These are phyloP conservation scores for Eleginops maclovinus DNA, from an alignment of 2,113 vertebrate genomes.

Conservation along the genomic window DNA sequence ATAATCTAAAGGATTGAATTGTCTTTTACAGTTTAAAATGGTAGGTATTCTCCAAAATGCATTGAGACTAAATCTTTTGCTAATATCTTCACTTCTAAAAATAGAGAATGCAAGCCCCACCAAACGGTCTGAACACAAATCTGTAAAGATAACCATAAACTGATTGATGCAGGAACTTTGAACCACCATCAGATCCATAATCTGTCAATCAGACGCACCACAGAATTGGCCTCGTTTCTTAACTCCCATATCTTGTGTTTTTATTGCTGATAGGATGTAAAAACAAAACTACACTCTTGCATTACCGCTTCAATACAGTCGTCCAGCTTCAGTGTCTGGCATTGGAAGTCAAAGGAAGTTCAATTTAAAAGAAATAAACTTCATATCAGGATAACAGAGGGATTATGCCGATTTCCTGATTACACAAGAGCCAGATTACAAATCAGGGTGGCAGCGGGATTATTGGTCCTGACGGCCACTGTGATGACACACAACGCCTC, in stretches of 20 bases:
- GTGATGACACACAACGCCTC: slow-evolving; percentile 6
- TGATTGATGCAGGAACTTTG: slow-evolving; percentile 7
- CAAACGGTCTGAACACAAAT: neutral
- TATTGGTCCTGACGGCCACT: slow-evolving; percentile 27
- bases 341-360: neutral
- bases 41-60: neutral
- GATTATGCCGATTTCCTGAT: slow-evolving; percentile 41
- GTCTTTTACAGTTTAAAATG: neutral
- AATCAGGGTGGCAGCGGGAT: slow-evolving; percentile 34
- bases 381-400: slow-evolving; percentile 8
- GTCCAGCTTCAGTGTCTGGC: neutral
- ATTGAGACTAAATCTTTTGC: neutral
- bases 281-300: neutral
- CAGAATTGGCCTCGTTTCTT: neutral
- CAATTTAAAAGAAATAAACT: neutral
- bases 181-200: slow-evolving; percentile 1
- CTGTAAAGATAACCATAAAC: neutral
- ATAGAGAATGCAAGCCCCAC: neutral
- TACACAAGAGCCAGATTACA: slow-evolving; percentile 66
- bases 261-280: neutral
- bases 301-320: neutral
- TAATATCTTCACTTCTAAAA: neutral
- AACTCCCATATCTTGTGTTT: neutral
- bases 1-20: neutral
- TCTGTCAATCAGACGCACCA: neutral